These are phyloP conservation scores for Anseranas semipalmata DNA, from an alignment of 2,113 vertebrate species.

Conservation along the genomic window DNA sequence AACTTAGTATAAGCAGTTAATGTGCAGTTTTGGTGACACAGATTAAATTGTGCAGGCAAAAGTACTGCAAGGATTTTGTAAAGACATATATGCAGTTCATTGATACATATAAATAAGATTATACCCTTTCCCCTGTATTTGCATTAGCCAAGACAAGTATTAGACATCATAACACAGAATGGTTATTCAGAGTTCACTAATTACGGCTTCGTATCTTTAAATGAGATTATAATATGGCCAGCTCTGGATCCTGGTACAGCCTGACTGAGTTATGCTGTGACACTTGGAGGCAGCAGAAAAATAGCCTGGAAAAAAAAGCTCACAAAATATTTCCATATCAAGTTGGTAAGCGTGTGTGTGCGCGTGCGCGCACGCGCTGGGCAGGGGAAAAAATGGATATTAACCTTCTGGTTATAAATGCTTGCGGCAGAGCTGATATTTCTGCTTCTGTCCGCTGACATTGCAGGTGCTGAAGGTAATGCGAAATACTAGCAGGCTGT, in stretches of 20 bases:
- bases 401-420: background rate
- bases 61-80: constrained; percentile 29
- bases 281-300: constrained; percentile 71
- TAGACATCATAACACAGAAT: constrained; percentile 75
- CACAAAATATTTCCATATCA: constrained; percentile 60
- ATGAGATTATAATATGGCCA: constrained; percentile 82
- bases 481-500: background rate
- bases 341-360: background rate
- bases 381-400: background rate
- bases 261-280: constrained; percentile 78
- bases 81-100: constrained; percentile 58
- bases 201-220: constrained; percentile 79
- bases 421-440: background rate
- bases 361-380: background rate
- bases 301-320: constrained; percentile 65
- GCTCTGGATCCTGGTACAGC: constrained; percentile 81
- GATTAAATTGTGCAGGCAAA: constrained; percentile 33
- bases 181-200: constrained; percentile 78
- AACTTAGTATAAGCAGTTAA: constrained; percentile 51
- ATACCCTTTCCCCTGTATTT: constrained; percentile 73
- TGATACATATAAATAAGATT: constrained; percentile 79
- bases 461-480: constrained; percentile 6
- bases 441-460: background rate
- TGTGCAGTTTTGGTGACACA: constrained; percentile 46
- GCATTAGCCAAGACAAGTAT: constrained; percentile 64